These are phyloP conservation scores for Pterocles burchelli DNA, from an alignment of 2,113 vertebrate species.

Conservation along the genomic window DNA sequence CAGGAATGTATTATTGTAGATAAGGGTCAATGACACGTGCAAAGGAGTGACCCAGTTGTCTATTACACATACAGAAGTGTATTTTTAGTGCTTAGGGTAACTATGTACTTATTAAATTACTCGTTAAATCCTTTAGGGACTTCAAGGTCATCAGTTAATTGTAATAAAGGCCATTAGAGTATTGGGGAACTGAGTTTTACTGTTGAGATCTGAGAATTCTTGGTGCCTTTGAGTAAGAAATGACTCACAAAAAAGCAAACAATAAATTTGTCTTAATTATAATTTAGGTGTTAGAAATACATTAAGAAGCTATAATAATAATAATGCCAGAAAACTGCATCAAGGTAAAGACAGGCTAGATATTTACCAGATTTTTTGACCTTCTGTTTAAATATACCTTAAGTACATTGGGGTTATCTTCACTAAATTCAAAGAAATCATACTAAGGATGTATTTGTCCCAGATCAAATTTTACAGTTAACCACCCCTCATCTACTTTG, in stretches of 20 bases:
- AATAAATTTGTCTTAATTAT: background rate
- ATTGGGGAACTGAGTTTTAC: background rate
- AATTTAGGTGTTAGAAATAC: background rate
- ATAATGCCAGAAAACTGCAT: background rate
- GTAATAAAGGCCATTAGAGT: background rate
- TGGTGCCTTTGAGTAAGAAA: background rate
- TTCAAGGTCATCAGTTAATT: constrained; percentile 51
- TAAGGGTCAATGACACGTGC: constrained; percentile 47
- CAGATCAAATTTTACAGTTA: background rate
- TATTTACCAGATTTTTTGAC: background rate
- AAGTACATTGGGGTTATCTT: background rate
- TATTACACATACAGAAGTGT: constrained; percentile 17
- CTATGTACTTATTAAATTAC: constrained; percentile 33
- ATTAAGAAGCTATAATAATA: background rate
- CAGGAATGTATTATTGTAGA: constrained; percentile 54
- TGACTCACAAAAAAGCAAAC: background rate
- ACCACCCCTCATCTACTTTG: background rate
- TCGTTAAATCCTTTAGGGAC: background rate
- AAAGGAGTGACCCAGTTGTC: constrained; percentile 31
- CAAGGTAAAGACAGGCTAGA: background rate
- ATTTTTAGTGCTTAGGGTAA: constrained; percentile 16
- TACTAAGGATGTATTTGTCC: background rate
- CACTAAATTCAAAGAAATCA: background rate
- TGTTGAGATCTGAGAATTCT: background rate
- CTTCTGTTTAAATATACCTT: background rate